Evolutionary conservation across 2,888 invertebrate genomes (phyloP), one percentile per base, ranked within the genome.

Genomic region (Apamea epomidion): DNA sequence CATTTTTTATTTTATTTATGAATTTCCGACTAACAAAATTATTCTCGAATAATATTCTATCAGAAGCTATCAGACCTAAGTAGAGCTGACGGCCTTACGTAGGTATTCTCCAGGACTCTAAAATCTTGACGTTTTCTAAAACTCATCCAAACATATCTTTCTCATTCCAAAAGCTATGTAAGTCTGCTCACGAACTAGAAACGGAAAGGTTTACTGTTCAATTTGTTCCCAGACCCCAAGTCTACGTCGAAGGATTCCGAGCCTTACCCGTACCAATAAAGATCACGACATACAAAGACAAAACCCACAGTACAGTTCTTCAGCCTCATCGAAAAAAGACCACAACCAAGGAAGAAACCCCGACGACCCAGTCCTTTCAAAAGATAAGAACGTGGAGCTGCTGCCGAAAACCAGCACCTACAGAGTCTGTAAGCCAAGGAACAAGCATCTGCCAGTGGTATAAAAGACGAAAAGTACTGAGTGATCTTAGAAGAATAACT

Each of bases 141-240:
- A 37, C 21, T 12, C 1, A 51, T 29, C 4, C 18, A 8, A 29
- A 29, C 29, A 16, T 16, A 21, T 64, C 0, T 21, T 51, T 51
- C 42, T 4, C 6, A 48, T 21, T 48, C 6, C 16, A 74, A 76
- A 51, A 16, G 1, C 48, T 48, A n/a, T n/a, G n/a, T n/a, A 18
- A 18, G 10, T 18, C n/a, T n/a, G 18, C 10, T 42, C 45, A 29
- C 29, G 12, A 25, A 25, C 45, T 60, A 58, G 25, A 4, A 72
- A 72, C n/a, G n/a, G n/a, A 54, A 58, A 58, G 12, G 5, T 67
- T 62, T 45, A 76, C 67, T 77, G 10, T 79, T 82, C 12, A 62
- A 69, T 64, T 82, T 79, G 51, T 88, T 90, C 76, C 42, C 92
- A 94, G 94, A 84, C 92, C 93, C 4, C 87, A 81, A 74, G 81